These are phyloP conservation scores for Grammomys surdaster DNA, from an alignment of 2,113 vertebrate species.

Conservation along the genomic window DNA sequence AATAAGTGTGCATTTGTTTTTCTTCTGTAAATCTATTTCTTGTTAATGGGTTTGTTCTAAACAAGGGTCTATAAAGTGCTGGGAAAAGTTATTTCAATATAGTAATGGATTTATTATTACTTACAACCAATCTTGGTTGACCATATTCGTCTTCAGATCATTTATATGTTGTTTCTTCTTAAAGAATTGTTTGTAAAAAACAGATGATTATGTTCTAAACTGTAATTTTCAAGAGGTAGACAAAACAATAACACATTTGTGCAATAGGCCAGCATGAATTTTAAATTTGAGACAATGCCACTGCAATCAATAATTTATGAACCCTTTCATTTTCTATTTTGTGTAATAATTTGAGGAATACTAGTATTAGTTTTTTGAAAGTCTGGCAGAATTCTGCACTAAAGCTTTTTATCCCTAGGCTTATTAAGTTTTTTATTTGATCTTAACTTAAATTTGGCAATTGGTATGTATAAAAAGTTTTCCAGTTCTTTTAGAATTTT, in stretches of 20 bases:
- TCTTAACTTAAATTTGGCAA: not conserved
- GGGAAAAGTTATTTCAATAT: not conserved
- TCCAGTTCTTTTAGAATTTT: not conserved
- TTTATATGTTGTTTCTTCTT: not conserved
- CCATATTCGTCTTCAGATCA: not conserved
- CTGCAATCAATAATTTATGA: not conserved
- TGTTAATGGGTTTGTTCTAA: not conserved
- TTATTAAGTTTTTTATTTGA: not conserved
- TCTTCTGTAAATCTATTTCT: not conserved
- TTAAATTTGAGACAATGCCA: not conserved
- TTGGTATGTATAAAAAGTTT: not conserved
- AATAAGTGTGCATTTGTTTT: not conserved
- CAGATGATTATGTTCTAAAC: not conserved
- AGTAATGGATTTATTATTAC: not conserved
- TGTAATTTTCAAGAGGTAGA: not conserved
- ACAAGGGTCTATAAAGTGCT: not conserved
- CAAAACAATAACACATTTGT: too few species aligned
- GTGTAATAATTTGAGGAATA: not conserved
- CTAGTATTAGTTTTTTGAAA: not conserved
- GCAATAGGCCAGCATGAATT: not conserved
- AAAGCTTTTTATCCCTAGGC: not conserved
- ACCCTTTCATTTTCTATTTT: not conserved
- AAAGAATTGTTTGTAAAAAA: conserved; percentile 20
- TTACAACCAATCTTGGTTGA: not conserved
- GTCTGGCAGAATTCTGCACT: not conserved